These are phyloP conservation scores for Anoplophora glabripennis DNA, from an alignment of 1,140 invertebrate genomes.

Conservation along the genomic window DNA sequence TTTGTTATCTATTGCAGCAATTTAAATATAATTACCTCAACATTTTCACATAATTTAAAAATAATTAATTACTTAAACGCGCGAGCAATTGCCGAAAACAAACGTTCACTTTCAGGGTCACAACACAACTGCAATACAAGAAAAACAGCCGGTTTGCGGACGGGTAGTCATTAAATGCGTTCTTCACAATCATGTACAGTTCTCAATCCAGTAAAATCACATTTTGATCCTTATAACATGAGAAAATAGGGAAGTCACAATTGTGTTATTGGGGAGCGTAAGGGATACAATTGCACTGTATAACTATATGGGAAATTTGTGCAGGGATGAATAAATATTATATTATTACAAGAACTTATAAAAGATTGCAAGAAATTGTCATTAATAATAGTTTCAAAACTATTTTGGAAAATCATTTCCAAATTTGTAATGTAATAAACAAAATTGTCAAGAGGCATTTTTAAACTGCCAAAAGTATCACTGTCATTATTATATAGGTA, in stretches of 20 bases:
- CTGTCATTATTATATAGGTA: neutral
- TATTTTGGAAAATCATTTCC: neutral
- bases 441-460: constrained; percentile 1
- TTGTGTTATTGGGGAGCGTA: constrained; percentile 5
- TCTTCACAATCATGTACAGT: neutral
- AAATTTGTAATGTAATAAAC: constrained; percentile 6
- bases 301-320: constrained; percentile 8
- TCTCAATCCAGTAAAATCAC: neutral
- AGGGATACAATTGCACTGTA: constrained; percentile 8
- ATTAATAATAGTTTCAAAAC: neutral
- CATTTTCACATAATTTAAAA: too few species aligned
- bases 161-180: neutral
- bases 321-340: constrained; percentile 9
- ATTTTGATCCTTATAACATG: constrained; percentile 4
- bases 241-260: constrained; percentile 8
- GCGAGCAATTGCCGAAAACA: too few species aligned
- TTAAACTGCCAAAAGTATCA: constrained; percentile 4
- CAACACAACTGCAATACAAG: too few species aligned
- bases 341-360: neutral
- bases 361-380: constrained; percentile 1
- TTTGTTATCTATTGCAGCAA: too few species aligned
- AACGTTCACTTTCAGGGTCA: too few species aligned
- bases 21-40: too few species aligned
- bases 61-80: too few species aligned
- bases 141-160: too few species aligned